A percentile compares a stretch with the other conserved stretches of the same genome.
Evolutionary conservation across 1,140 invertebrate genomes (phyloP).

Genomic region (Lepidurus packardi): DNA sequence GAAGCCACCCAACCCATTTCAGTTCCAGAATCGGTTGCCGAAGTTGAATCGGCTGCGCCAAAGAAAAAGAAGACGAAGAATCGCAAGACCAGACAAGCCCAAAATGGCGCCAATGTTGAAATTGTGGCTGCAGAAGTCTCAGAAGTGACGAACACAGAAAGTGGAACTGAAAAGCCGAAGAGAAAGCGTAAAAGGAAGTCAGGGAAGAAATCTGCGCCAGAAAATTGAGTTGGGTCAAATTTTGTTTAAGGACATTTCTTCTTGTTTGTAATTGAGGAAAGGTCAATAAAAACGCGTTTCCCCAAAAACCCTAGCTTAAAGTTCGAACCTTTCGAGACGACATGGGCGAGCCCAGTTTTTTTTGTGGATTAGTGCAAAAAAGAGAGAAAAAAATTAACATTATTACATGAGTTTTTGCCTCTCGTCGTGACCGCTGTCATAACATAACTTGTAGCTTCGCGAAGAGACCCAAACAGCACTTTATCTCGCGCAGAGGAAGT

Average conservation of each 20-base stretch:
- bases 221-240: background rate
- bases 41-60: background rate
- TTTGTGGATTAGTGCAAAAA: background rate
- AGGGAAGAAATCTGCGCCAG: background rate
- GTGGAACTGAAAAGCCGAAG: background rate
- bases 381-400: background rate
- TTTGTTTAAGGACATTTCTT: background rate
- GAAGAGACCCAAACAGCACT: conserved; percentile 14
- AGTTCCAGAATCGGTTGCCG: background rate
- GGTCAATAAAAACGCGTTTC: conserved; percentile 11
- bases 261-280: background rate
- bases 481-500: conserved; percentile 13
- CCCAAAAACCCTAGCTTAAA: background rate
- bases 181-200: background rate
- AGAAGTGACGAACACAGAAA: background rate
- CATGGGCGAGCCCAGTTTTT: background rate
- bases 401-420: conserved; percentile 6
- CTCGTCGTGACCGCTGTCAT: conserved; percentile 17
- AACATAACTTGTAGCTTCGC: conserved; percentile 7
- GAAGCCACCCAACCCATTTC: background rate
- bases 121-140: background rate
- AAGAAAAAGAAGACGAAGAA: conserved; percentile 7
- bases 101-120: background rate
- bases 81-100: background rate
- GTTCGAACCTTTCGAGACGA: background rate